These are phyloP conservation scores for Metopia argyrocephala DNA, from an alignment of 2,888 invertebrate genomes.

Conservation along the genomic window DNA sequence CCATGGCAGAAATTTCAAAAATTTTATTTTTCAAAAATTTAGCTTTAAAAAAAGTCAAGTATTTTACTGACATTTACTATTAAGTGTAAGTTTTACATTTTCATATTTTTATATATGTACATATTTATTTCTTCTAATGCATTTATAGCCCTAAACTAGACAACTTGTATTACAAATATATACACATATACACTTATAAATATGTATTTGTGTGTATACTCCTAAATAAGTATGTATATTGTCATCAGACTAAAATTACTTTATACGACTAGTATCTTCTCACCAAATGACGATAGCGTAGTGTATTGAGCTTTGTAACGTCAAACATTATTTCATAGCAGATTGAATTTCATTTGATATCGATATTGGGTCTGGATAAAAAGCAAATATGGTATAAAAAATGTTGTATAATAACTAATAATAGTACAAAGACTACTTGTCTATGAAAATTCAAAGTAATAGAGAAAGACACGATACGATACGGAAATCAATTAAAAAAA, in stretches of 20 bases:
- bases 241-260: constrained; percentile 47
- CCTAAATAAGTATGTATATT: not conserved
- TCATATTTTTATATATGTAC: not conserved
- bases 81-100: not conserved
- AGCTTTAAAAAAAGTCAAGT: too few species aligned
- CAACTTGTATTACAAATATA: constrained; percentile 14
- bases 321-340: constrained; percentile 35
- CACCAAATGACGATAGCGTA: too few species aligned
- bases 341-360: constrained; percentile 50
- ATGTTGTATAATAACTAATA: constrained; percentile 52
- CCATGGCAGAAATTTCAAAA: too few species aligned
- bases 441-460: constrained; percentile 25
- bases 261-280: constrained; percentile 10
- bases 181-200: constrained; percentile 7
- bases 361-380: constrained; percentile 14
- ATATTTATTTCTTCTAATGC: not conserved
- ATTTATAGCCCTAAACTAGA: not conserved
- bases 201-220: too few species aligned
- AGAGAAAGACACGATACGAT: too few species aligned
- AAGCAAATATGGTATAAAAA: too few species aligned
- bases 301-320: constrained; percentile 2
- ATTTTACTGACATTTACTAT: too few species aligned
- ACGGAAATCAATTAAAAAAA: constrained; percentile 36
- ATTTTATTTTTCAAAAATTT: too few species aligned
- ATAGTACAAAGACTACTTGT: constrained; percentile 3